phyloP scores from a whole-genome alignment of 2,797 vertebrate genomes.

The Botia almorhae region DNA sequence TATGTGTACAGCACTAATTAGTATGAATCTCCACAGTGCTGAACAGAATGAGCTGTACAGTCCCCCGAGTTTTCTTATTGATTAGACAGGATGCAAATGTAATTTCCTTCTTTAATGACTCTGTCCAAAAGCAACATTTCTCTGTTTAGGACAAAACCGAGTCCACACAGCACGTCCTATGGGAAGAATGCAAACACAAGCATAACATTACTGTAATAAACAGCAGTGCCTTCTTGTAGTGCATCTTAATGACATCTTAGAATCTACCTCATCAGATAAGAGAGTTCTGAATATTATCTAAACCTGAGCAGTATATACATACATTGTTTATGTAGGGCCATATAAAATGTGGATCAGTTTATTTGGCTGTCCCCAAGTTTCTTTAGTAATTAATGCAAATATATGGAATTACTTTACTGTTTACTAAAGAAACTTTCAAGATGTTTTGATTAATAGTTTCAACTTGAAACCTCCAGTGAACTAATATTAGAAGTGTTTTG shows the following conservation, averaged over 20 bases:
- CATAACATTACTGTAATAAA: slow-evolving; percentile 46
- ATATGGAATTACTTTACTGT: slow-evolving; percentile 10
- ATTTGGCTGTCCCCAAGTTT: slow-evolving; percentile 21
- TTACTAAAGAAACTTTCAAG: slow-evolving; percentile 19
- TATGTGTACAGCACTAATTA: slow-evolving; percentile 55
- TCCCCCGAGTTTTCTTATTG: slow-evolving; percentile 58
- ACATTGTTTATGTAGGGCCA: slow-evolving; percentile 17
- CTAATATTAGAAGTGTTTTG: slow-evolving; percentile 14
- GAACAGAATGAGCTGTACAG: slow-evolving; percentile 46
- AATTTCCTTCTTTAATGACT: slow-evolving; percentile 63
- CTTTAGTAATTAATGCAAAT: slow-evolving; percentile 42
- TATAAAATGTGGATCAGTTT: not conserved
- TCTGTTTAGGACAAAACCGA: slow-evolving; percentile 51
- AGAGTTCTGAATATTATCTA: slow-evolving; percentile 29
- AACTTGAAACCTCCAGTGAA: slow-evolving; percentile 16
- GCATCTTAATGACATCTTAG: slow-evolving; percentile 45
- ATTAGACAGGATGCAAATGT: slow-evolving; percentile 60
- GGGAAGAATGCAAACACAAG: slow-evolving; percentile 45
- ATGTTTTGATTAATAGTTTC: slow-evolving; percentile 11
- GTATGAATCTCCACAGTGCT: slow-evolving; percentile 52
- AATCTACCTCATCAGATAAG: slow-evolving; percentile 40
- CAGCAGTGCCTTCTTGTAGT: slow-evolving; percentile 37
- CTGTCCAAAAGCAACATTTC: slow-evolving; percentile 60
- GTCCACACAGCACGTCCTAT: slow-evolving; percentile 36
- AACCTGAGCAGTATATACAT: slow-evolving; percentile 11